phyloP scores from a whole-genome alignment of 2,113 vertebrate genomes.

The Antechinus stuartii region DNA sequence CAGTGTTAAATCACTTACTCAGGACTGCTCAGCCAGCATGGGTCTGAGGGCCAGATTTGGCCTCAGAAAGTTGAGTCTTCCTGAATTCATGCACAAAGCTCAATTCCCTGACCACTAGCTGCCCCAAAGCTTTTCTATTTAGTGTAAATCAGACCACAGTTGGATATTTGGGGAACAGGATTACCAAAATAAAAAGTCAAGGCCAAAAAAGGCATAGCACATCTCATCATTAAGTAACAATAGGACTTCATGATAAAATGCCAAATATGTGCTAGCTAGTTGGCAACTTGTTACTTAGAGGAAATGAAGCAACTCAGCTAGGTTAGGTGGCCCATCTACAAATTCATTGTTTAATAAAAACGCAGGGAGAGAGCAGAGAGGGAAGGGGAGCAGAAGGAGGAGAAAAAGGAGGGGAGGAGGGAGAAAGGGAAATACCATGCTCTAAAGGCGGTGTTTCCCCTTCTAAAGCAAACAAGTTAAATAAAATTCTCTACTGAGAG shows the following conservation, averaged over 20 bases:
- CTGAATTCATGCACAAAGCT: not conserved
- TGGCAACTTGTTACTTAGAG: not conserved
- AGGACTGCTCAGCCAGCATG: not conserved
- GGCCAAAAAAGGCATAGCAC: not conserved
- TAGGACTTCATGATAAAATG: not conserved
- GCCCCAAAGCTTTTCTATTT: not conserved
- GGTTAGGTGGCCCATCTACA: not conserved
- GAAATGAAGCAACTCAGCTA: not conserved
- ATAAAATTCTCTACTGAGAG: not conserved
- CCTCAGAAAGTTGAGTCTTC: not conserved
- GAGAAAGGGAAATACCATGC: not conserved
- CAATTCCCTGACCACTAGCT: not conserved
- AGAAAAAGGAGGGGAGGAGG: not conserved
- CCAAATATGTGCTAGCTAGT: not conserved
- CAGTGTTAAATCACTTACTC: not conserved
- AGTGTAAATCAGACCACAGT: not conserved
- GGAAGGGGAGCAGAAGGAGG: not conserved
- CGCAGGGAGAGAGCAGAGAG: not conserved
- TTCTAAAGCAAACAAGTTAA: not conserved
- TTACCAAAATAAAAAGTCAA: not conserved
- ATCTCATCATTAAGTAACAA: not conserved
- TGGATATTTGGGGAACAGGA: not conserved
- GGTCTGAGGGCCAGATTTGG: not conserved
- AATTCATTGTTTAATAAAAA: not conserved
- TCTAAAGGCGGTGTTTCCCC: not conserved